These are phyloP conservation scores for Phoeniculus purpureus DNA, from an alignment of 2,797 vertebrate species.

Conservation along the genomic window DNA sequence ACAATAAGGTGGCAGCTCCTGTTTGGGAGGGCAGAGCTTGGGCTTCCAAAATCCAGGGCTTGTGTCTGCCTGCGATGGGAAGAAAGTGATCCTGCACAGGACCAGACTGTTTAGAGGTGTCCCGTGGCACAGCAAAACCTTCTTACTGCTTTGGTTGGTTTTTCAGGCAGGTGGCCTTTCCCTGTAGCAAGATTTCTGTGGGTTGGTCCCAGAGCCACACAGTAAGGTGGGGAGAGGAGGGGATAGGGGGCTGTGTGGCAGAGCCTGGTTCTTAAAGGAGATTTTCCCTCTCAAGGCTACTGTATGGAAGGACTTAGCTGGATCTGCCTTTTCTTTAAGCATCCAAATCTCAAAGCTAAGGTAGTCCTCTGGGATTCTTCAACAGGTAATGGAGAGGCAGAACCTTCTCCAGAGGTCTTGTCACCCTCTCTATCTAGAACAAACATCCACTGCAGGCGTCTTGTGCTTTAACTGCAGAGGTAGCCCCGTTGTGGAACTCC, in stretches of 20 bases:
- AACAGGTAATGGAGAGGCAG: neutral
- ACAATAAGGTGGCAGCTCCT: neutral
- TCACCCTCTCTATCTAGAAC: neutral
- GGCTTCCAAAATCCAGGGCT: neutral
- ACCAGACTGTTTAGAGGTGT: neutral
- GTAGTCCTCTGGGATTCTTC: neutral
- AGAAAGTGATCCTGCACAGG: fast-evolving
- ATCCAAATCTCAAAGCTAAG: neutral
- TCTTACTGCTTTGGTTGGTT: fast-evolving
- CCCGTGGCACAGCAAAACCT: neutral
- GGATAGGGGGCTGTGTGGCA: neutral
- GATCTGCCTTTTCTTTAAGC: neutral
- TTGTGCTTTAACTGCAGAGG: neutral
- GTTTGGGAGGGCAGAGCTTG: neutral
- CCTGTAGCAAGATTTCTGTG: neutral
- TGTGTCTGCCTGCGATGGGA: neutral
- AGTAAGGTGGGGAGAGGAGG: fast-evolving
- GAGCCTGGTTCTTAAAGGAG: neutral
- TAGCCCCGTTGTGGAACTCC: no score
- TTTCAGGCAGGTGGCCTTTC: neutral
- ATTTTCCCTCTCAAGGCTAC: neutral
- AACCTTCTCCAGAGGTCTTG: neutral
- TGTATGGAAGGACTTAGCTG: neutral
- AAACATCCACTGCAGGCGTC: neutral
- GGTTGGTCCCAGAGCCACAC: neutral